phyloP scores from a whole-genome alignment of 1,140 invertebrate species.

The Anagrus nilaparvatae region DNA sequence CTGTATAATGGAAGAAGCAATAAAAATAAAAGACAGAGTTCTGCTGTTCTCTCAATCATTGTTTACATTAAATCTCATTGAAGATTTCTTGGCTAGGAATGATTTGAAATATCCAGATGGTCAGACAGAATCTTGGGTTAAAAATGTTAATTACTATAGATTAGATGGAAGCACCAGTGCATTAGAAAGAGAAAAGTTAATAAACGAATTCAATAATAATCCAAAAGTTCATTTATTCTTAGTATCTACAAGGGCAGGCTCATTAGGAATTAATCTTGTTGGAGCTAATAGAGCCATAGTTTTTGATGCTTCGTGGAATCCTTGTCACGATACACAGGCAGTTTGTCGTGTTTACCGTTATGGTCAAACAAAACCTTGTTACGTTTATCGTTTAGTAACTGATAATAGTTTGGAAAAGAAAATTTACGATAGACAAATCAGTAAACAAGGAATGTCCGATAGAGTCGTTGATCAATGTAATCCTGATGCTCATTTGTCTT shows the following conservation, averaged over 20 bases:
- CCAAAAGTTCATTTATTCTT: slow-evolving; percentile 83
- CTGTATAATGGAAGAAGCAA: slow-evolving; percentile 82
- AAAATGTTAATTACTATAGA: slow-evolving; percentile 83
- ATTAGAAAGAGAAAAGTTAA: slow-evolving; percentile 88
- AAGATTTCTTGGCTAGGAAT: slow-evolving; percentile 81
- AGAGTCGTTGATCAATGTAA: slow-evolving; percentile 96
- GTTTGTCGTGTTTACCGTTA: slow-evolving; percentile 95
- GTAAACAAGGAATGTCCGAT: slow-evolving; percentile 95
- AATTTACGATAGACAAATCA: slow-evolving; percentile 96
- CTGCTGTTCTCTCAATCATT: slow-evolving; percentile 96
- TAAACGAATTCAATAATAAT: slow-evolving; percentile 94
- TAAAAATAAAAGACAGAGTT: slow-evolving; percentile 77
- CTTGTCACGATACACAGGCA: slow-evolving; percentile 98
- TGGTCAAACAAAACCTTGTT: slow-evolving; percentile 89
- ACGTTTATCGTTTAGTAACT: slow-evolving; percentile 92
- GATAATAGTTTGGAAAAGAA: slow-evolving; percentile 96
- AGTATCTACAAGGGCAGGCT: slow-evolving; percentile 95
- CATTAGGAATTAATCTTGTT: slow-evolving; percentile 93
- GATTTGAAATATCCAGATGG: slow-evolving; percentile 57
- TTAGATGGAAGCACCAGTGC: slow-evolving; percentile 93
- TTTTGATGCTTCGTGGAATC: slow-evolving; percentile 98
- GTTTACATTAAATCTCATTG: slow-evolving; percentile 93
- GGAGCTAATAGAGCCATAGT: slow-evolving; percentile 96
- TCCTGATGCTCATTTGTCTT: slow-evolving; percentile 88
- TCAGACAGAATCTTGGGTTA: slow-evolving; percentile 63